Evolutionary conservation across 2,797 vertebrate genomes (phyloP).

Genomic region (Octomys mimax): DNA sequence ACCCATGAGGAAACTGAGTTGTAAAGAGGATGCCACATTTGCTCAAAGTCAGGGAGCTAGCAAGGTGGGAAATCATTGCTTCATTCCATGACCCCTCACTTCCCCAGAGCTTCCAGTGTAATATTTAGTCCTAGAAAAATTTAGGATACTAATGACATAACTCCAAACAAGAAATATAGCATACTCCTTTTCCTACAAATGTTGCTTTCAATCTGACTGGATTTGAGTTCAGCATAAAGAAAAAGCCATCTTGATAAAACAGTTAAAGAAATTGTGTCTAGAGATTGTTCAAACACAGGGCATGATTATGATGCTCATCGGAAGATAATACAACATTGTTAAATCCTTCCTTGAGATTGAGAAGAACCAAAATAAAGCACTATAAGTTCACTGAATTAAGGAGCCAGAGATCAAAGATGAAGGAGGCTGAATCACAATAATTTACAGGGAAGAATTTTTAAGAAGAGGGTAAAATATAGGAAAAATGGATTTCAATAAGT

Average conservation of each 20-base stretch:
- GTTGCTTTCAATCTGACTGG: not conserved
- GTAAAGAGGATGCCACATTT: not conserved
- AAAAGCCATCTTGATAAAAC: constrained; percentile 30
- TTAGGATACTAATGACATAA: not conserved
- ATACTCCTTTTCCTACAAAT: constrained; percentile 36
- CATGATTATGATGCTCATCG: not conserved
- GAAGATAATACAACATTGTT: not conserved
- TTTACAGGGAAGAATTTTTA: not conserved
- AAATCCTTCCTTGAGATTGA: not conserved
- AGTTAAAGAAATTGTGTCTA: constrained; percentile 18
- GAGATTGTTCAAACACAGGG: not conserved
- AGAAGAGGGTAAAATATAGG: not conserved
- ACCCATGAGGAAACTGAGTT: not conserved
- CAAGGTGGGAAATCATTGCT: not conserved
- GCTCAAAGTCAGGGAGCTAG: not conserved
- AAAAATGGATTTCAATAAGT: not conserved
- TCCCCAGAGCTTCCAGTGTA: not conserved
- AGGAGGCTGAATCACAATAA: not conserved
- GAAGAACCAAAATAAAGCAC: not conserved
- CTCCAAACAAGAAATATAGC: not conserved
- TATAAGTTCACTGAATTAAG: not conserved
- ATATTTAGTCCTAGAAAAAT: constrained; percentile 23
- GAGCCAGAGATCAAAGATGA: not conserved
- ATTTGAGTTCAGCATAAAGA: not conserved
- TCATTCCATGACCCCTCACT: not conserved